Evolutionary conservation across 1,140 invertebrate species (phyloP).

Genomic region (Ptiloglossa arizonensis): DNA sequence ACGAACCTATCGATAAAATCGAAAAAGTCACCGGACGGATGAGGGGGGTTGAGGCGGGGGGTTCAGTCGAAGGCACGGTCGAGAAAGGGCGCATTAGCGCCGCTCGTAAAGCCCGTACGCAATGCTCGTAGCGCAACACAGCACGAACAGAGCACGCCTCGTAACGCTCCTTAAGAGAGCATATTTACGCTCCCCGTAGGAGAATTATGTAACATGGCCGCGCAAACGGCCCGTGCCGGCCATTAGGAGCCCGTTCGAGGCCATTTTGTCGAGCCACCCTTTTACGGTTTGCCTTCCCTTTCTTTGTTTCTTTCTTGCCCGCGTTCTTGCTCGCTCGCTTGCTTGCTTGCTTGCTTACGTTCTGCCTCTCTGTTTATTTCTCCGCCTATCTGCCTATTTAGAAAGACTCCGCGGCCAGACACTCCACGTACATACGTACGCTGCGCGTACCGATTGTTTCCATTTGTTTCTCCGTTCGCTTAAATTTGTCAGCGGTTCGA

Average conservation of each 20-base stretch:
- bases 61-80: neutral
- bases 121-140: constrained; percentile 34
- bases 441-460: too few relatives aligned
- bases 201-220: constrained; percentile 51
- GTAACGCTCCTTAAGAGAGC: constrained; percentile 48
- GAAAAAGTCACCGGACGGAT: neutral
- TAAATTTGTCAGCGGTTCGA: too few relatives aligned
- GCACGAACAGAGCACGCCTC: constrained; percentile 33
- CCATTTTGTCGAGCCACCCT: constrained; percentile 51
- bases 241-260: constrained; percentile 48
- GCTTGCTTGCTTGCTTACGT: neutral
- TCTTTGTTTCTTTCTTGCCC: constrained; percentile 1
- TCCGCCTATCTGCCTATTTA: constrained; percentile 5
- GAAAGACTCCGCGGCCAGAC: neutral
- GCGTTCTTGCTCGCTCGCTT: neutral
- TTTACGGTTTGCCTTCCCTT: constrained; percentile 12
- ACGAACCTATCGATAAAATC: constrained; percentile 7
- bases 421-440: neutral
- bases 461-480: too few relatives aligned
- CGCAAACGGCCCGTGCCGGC: constrained; percentile 50
- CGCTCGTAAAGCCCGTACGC: constrained; percentile 45
- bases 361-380: constrained; percentile 3
- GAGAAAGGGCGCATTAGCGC: constrained; percentile 40
- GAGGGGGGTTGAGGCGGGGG: too few relatives aligned
- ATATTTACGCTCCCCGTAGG: constrained; percentile 40